Evolutionary conservation across 2,888 invertebrate genomes (phyloP), one percentile per base, ranked within the genome.

Genomic region (Drosophila aldrichi): DNA sequence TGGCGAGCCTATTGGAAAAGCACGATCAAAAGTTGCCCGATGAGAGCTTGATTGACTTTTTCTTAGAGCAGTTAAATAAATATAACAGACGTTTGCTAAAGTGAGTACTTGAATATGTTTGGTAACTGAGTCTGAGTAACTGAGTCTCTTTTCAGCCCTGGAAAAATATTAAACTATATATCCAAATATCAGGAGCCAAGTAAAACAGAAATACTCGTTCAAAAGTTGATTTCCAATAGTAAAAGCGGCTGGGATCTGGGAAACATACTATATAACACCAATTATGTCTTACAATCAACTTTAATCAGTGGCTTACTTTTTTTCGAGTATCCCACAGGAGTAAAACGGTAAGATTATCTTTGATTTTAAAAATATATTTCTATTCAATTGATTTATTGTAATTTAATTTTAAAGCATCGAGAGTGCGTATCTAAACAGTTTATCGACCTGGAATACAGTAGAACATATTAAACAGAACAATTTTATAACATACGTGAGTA

Each of bases 11-110:
- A 5, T 32, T 63, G 14, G 22, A 18, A 3, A 2, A 7, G 0
- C 46, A 63, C n/a, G 22, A 61, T 22, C 16, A 61, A 40, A 9
- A 8, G n/a, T 22, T 63, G 8, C n/a, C 38, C 3, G 62, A 62
- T 32, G 32, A 14, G 12, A 46, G 10, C n/a, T n/a, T 48, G n/a
- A 18, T 34, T 9, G 48, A 34, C n/a, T 34, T 32, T 1, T 25
- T 18, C 16, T 18, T 34, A 12, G 18, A 6, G 9, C 32, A 22
- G 14, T 9, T n/a, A 34, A 10, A 32, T 7, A 40, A 25, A 1
- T 16, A 63, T 32, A 32, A 32, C n/a, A 25, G 12, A 12, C 48
- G 38, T 12, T 22, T n/a, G 22, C 0, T 12, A 3, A n/a, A 3
- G 63, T 63, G 22, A 63, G 46, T 63, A 29, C 7, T 25, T 0